Base-by-base conservation (phyloP, 2,797 vertebrate genomes). In the Dermochelys coriacea region DNA sequence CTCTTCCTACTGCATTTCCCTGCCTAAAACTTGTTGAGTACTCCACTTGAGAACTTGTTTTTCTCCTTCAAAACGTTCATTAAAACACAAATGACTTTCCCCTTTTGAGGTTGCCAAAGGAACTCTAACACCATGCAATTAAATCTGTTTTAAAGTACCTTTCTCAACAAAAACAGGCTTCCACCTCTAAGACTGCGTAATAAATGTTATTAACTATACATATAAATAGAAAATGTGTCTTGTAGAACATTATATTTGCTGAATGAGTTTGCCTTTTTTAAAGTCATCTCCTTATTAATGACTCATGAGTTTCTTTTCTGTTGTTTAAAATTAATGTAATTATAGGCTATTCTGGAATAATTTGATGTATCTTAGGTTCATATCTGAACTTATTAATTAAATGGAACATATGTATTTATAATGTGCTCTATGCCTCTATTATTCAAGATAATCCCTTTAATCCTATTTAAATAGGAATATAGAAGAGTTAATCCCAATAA, bases 321-420 rank as follows among this genome's bases (percentile, higher is more conserved):
- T 98, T 98, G 97, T 98, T 97, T 96, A 94, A 98, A 98, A 97
- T 97, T 95, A 97, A 96, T 95, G 90, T 97, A 97, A 97, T 98
- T 97, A 95, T 90, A 96, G 87, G 55, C 82, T 95, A 93, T 97
- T 97, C 95, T 94, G 55, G 90, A 98, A 98, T 97, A 97, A 98
- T 97, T 96, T 97, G 96, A 97, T 97, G 93, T 97, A 97, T 97
- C 96, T 98, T 94, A 96, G 95, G 92, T 97, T 97, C 95, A 94
- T 98, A 98, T 97, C 96, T 97, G 97, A 98, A 97, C 87, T 94
- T 97, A 97, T 98, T 98, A 98, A 98, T 98, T 98, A 98, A 97
- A 97, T 92, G 95, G 96, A 98, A 82, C 89, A 82, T 95, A 96
- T 31, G 89, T 97, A 97, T 98, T 98, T 97, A 97, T 97, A 97